phyloP scores from a whole-genome alignment of 2,888 invertebrate species.

The Meteorus colon region DNA sequence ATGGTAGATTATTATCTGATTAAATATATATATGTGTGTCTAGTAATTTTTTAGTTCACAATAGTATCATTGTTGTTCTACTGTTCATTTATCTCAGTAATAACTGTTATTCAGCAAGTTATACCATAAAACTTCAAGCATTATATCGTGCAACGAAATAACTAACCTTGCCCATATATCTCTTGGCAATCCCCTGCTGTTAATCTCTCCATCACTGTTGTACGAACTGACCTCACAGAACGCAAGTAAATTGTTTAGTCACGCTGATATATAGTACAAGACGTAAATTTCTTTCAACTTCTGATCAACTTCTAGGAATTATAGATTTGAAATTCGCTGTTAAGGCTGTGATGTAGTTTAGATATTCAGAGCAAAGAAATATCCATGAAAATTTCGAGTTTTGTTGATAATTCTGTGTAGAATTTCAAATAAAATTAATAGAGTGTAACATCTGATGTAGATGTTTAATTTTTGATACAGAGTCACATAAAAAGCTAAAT shows the following conservation, averaged over 20 bases:
- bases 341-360: no score
- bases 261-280: background rate
- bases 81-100: background rate
- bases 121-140: background rate
- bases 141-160: background rate
- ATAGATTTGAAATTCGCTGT: no score
- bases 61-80: background rate
- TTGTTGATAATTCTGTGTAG: no score
- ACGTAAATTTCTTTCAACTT: no score
- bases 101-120: constrained; percentile 7
- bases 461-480: no score
- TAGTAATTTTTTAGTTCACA: background rate
- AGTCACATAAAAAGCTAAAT: no score
- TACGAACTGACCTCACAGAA: background rate
- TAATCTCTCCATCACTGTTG: constrained; percentile 1
- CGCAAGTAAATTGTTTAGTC: background rate
- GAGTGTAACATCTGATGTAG: no score
- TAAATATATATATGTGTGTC: background rate
- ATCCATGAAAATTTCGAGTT: no score
- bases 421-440: no score
- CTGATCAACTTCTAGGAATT: no score
- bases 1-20: background rate
- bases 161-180: background rate
- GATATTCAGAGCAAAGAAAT: no score
- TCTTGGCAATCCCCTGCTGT: background rate